Percentiles rank a stretch among this genome's conserved stretches.
Conservation (phyloP, 2,888 invertebrate species). For the Unio delphinus region DNA sequence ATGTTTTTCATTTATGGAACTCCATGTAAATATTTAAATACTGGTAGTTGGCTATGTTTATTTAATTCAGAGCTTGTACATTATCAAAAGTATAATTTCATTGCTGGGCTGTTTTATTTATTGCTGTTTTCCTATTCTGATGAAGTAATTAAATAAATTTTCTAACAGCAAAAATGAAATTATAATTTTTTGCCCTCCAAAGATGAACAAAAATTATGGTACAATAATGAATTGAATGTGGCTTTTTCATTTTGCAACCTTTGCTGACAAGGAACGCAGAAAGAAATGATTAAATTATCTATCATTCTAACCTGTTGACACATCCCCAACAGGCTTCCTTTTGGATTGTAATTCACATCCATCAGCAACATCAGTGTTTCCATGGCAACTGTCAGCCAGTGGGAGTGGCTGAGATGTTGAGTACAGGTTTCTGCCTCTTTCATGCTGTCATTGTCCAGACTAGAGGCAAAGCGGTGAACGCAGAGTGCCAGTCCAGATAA, state of each 20-base stretch:
- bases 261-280: no score
- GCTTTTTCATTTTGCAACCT: neutral
- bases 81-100: no score
- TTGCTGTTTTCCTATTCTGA: no score
- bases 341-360: constrained; percentile 55
- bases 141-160: no score
- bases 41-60: no score
- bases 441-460: constrained; percentile 38
- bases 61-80: no score
- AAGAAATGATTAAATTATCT: neutral
- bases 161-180: no score
- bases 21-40: no score
- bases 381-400: constrained; percentile 60
- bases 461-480: constrained; percentile 43
- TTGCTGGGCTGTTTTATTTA: no score
- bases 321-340: constrained; percentile 54
- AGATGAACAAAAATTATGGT: no score
- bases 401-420: constrained; percentile 57
- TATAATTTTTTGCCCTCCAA: no score
- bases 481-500: constrained; percentile 53
- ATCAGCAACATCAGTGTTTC: constrained; percentile 60
- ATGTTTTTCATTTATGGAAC: no score
- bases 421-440: constrained; percentile 39
- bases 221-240: neutral
- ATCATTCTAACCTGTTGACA: constrained; percentile 59